phyloP scores from a whole-genome alignment of 2,113 vertebrate species.

The Tychaedon coryphoeus region DNA sequence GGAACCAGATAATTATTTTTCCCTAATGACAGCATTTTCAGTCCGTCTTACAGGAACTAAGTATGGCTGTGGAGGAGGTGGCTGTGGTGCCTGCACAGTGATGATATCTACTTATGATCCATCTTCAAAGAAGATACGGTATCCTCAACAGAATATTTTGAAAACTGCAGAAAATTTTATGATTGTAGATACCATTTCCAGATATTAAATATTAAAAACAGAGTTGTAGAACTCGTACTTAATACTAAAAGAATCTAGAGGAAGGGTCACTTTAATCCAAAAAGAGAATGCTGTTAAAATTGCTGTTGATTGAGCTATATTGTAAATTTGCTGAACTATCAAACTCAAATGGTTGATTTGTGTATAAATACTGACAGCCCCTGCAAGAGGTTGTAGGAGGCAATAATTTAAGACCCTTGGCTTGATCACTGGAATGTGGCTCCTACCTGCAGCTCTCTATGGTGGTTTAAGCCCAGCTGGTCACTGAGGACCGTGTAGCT shows the following conservation, averaged over 20 bases:
- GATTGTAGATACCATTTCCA: background rate
- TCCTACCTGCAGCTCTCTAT: background rate
- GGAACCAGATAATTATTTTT: background rate
- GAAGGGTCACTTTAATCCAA: background rate
- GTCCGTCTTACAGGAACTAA: conserved; percentile 82
- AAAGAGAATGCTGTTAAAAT: background rate
- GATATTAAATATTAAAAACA: background rate
- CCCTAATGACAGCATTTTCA: conserved; percentile 51
- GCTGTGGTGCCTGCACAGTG: conserved; percentile 82
- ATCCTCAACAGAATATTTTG: conserved; percentile 48
- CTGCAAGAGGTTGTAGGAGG: background rate
- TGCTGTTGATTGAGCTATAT: background rate
- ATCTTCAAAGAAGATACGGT: conserved; percentile 74
- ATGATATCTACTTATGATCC: conserved; percentile 83
- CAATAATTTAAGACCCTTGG: background rate
- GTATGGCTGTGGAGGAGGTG: conserved; percentile 84
- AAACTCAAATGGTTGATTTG: background rate
- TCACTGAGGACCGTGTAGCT: background rate
- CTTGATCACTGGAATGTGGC: background rate
- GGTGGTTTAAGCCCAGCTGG: background rate
- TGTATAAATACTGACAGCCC: background rate
- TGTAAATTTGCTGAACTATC: background rate
- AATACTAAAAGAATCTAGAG: background rate
- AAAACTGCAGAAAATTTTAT: background rate
- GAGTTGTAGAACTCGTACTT: background rate